These are phyloP conservation scores for Drosophila colorata DNA, from an alignment of 2,888 invertebrate species.

Conservation along the genomic window DNA sequence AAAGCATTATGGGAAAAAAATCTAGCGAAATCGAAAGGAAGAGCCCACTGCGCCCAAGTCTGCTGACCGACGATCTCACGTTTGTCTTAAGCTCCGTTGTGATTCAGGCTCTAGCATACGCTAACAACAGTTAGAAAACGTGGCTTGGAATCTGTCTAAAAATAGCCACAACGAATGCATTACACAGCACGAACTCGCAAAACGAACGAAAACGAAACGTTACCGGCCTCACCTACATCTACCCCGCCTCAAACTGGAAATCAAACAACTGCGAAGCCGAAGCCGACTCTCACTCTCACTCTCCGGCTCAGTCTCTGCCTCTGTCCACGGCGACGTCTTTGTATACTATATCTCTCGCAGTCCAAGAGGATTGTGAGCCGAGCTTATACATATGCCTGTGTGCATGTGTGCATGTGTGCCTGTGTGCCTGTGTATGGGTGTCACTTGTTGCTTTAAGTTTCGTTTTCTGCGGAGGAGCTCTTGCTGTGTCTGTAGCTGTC, in stretches of 20 bases:
- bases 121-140: constrained; percentile 84
- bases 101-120: constrained; percentile 58
- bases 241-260: constrained; percentile 52
- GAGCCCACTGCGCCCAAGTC: constrained; percentile 77
- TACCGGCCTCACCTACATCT: constrained; percentile 68
- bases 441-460: constrained; percentile 57
- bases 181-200: constrained; percentile 53
- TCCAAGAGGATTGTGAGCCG: constrained; percentile 33
- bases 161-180: constrained; percentile 80
- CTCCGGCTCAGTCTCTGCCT: constrained; percentile 26
- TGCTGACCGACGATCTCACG: constrained; percentile 71
- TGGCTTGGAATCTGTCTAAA: constrained; percentile 84
- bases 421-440: constrained; percentile 19
- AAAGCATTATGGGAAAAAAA: constrained; percentile 84
- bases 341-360: constrained; percentile 3
- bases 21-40: constrained; percentile 84
- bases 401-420: constrained; percentile 5
- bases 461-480: constrained; percentile 6
- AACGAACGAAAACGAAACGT: constrained; percentile 59
- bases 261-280: constrained; percentile 19
- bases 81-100: constrained; percentile 64
- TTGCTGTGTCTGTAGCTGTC: background rate
- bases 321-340: background rate
- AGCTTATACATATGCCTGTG: constrained; percentile 19
- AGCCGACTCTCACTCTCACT: constrained; percentile 61